A percentile compares a stretch with the other conserved stretches of the same genome.
phyloP scores from a whole-genome alignment of 2,797 vertebrate species.

The Pipistrellus pygmaeus region DNA sequence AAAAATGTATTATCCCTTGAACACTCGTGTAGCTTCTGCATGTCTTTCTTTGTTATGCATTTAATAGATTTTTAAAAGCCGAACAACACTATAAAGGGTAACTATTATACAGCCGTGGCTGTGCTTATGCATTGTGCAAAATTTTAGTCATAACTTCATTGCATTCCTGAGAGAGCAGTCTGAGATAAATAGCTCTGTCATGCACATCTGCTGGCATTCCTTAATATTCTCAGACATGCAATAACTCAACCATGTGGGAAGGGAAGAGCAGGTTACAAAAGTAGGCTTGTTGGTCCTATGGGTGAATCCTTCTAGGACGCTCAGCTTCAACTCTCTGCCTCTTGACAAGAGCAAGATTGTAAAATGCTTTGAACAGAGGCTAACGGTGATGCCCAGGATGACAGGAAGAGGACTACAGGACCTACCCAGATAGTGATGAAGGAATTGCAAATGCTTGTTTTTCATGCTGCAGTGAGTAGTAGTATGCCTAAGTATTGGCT shows the following conservation, averaged over 20 bases:
- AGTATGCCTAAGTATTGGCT: neutral
- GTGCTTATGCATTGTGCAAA: slow-evolving; percentile 75
- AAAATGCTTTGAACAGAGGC: slow-evolving; percentile 31
- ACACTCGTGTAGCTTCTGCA: slow-evolving; percentile 29
- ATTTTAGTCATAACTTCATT: slow-evolving; percentile 79
- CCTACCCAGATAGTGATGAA: neutral
- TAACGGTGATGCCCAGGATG: slow-evolving; percentile 25
- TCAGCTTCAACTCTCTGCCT: slow-evolving; percentile 49
- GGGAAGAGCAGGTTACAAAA: slow-evolving; percentile 65
- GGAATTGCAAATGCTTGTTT: neutral
- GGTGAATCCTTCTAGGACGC: slow-evolving; percentile 22
- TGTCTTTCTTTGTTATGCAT: slow-evolving; percentile 47
- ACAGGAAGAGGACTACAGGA: neutral
- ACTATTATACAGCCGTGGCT: slow-evolving; percentile 68
- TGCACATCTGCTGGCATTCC: slow-evolving; percentile 66
- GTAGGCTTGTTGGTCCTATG: slow-evolving; percentile 42
- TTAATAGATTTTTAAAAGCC: slow-evolving; percentile 62
- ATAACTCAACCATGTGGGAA: slow-evolving; percentile 71
- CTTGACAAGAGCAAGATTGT: slow-evolving; percentile 24
- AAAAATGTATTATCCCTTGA: neutral
- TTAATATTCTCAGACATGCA: slow-evolving; percentile 75
- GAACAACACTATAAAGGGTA: slow-evolving; percentile 48
- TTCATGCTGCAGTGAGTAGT: neutral
- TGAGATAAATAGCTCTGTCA: slow-evolving; percentile 83
- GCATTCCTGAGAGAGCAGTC: slow-evolving; percentile 66